These are phyloP conservation scores for Hybognathus amarus DNA, from an alignment of 2,797 vertebrate species.

Conservation along the genomic window DNA sequence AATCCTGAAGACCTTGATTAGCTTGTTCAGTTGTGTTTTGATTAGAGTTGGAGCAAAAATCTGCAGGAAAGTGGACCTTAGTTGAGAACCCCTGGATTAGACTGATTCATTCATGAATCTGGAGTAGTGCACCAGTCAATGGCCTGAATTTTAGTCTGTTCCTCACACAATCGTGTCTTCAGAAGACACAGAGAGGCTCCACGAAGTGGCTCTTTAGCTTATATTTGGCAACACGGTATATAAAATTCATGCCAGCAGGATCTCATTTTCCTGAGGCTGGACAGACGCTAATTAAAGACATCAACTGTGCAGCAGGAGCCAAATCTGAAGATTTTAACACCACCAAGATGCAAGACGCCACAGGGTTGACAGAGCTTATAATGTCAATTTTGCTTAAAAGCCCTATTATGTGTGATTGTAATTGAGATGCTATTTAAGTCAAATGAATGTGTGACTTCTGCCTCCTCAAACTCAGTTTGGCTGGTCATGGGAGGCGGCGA, in stretches of 20 bases:
- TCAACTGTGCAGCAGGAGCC: constrained; percentile 58
- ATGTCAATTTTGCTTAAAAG: constrained; percentile 31
- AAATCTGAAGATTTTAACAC: constrained; percentile 51
- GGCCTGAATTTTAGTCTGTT: background rate
- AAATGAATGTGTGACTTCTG: constrained; percentile 60
- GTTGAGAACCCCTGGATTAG: background rate
- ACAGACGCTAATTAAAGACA: constrained; percentile 59
- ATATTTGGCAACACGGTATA: background rate
- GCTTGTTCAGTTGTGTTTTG: background rate
- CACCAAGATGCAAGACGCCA: constrained; percentile 34
- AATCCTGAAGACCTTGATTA: background rate
- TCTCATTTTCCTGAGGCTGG: constrained; percentile 45
- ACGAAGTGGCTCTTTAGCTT: background rate
- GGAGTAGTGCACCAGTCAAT: background rate
- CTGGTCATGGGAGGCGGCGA: constrained; percentile 52
- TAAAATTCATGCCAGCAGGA: background rate
- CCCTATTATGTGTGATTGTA: constrained; percentile 38
- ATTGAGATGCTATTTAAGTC: constrained; percentile 56
- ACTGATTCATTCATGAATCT: background rate
- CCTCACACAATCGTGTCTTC: background rate
- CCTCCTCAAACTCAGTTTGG: constrained; percentile 55
- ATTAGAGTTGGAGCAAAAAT: background rate
- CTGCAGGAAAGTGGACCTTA: background rate
- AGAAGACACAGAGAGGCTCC: background rate
- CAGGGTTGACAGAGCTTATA: constrained; percentile 38